These are phyloP conservation scores for Melanostigma gelatinosum DNA, from an alignment of 2,113 vertebrate species.

Conservation along the genomic window DNA sequence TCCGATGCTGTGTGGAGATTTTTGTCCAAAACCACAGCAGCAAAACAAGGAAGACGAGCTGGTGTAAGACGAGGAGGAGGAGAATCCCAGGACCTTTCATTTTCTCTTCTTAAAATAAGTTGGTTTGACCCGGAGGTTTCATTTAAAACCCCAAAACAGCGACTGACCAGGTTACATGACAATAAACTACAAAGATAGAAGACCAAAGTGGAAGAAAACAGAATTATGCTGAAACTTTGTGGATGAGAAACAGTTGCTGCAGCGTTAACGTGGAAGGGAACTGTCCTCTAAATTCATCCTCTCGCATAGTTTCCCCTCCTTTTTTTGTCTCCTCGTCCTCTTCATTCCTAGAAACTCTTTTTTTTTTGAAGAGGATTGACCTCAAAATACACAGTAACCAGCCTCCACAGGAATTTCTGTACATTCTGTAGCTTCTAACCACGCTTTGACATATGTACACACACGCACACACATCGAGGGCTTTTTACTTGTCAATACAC, in stretches of 20 bases:
- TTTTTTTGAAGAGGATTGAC: conserved; percentile 41
- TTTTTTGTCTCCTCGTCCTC: not conserved
- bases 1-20: no score
- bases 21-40: no score
- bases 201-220: not conserved
- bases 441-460: conserved; percentile 27
- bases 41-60: no score
- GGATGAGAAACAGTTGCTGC: not conserved
- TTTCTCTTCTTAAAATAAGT: no score
- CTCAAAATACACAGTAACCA: conserved; percentile 25
- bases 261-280: no score
- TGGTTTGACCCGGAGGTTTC: no score
- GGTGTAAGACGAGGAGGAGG: no score
- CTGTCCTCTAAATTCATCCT: not conserved
- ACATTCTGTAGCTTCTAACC: conserved; percentile 39
- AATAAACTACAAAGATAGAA: no score
- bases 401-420: conserved; percentile 46
- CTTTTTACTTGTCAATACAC: conserved; percentile 41
- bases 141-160: no score
- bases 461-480: not conserved
- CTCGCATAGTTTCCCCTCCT: not conserved
- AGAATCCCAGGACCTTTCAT: no score
- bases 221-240: not conserved
- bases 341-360: conserved; percentile 41
- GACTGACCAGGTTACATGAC: no score